These are phyloP conservation scores for Lagopus muta DNA, from an alignment of 2,113 vertebrate species.

Conservation along the genomic window DNA sequence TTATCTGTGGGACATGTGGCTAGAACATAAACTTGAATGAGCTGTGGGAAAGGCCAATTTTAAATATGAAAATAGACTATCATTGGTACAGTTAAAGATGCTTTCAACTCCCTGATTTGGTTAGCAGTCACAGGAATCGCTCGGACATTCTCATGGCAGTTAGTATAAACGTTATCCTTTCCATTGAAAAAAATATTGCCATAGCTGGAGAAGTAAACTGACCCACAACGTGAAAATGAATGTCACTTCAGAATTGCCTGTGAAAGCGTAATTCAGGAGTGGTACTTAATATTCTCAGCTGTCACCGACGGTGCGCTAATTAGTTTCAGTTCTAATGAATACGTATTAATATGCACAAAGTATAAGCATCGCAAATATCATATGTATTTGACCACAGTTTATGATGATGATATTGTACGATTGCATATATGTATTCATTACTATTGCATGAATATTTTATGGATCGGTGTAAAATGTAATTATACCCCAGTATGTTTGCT, in stretches of 20 bases:
- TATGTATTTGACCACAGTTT: constrained; percentile 56
- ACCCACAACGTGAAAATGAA: constrained; percentile 29
- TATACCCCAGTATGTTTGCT: constrained; percentile 38
- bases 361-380: constrained; percentile 59
- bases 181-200: constrained; percentile 35
- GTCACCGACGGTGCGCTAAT: constrained; percentile 1
- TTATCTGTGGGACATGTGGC: constrained; percentile 75
- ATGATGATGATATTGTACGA: constrained; percentile 55
- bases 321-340: constrained; percentile 43
- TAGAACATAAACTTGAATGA: constrained; percentile 73
- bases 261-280: constrained; percentile 25
- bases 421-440: constrained; percentile 46
- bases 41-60: constrained; percentile 72
- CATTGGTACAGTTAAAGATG: constrained; percentile 38
- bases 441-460: constrained; percentile 70
- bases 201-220: constrained; percentile 54
- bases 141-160: constrained; percentile 29
- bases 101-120: constrained; percentile 30
- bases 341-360: constrained; percentile 58
- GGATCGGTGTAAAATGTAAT: constrained; percentile 51
- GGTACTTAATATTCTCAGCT: constrained; percentile 53
- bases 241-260: constrained; percentile 37
- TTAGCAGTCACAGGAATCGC: constrained; percentile 53
- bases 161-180: constrained; percentile 51
- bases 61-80: constrained; percentile 66